Evolutionary conservation across 2,888 invertebrate species (phyloP), one percentile per base, ranked within the genome.

Genomic region (Chloroclystis v-ata): DNA sequence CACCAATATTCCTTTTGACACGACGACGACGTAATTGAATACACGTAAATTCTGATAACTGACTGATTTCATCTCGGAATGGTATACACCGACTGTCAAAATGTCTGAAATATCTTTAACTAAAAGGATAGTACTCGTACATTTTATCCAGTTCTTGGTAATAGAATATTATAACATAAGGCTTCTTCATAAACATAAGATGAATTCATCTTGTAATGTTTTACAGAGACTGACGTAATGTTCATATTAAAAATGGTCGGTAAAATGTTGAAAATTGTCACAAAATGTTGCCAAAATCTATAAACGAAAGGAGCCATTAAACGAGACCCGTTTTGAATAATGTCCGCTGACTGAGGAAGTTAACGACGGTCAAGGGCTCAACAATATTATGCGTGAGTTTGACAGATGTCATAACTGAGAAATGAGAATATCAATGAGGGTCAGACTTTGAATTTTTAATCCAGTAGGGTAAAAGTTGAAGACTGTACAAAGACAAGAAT

Each of bases 1-100:
- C 69, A 78, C 75, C 75, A 75, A 79, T 78, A 78, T 79, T 76
- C 73, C 69, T 72, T 77, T 70, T 75, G 75, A 75, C 72, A 69
- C 65, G 16, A 63, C 65, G 67, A 63, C 65, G 73, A 69, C 70
- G 67, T 78, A 81, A 80, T 80, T 80, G 72, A 74, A 78, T 67
- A 54, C 40, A 57, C 56, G 51, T 60, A 29, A 41, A 47, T 57
- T 44, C 35, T 37, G 16, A 46, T 38, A 42, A 35, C 13, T 20
- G 20, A 20, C 20, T 20, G 20, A 20, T 20, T 20, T 20, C 20
- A 20, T 20, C 20, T 20, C 5, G 20, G 5, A 20, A 20, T 20
- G 20, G 5, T 4, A 20, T 20, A 20, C 20, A 20, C 3, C 20
- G 5, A 20, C 3, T 20, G 20, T 20, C 20, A 20, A 20, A 20